Conservation (phyloP, 2,888 invertebrate species). For the Himalopsyche japonica region DNA sequence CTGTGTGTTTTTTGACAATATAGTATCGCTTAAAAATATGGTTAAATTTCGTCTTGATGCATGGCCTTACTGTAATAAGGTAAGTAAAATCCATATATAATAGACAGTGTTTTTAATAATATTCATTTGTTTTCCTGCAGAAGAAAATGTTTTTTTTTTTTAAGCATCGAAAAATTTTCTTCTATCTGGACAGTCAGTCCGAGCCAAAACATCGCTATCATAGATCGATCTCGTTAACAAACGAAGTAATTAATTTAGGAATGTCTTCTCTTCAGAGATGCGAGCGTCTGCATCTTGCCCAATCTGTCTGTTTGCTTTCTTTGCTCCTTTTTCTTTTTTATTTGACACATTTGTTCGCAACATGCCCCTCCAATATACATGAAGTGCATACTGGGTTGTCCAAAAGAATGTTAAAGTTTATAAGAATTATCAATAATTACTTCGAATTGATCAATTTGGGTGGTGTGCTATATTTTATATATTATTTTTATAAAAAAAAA, state of each 20-base stretch:
- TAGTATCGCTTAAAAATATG: too few species aligned
- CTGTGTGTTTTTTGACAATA: too few species aligned
- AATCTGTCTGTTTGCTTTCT: not conserved
- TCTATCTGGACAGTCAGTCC: not conserved
- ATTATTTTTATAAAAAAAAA: too few species aligned
- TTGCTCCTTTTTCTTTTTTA: constrained; percentile 21
- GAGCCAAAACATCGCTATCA: not conserved
- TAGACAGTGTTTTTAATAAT: too few species aligned
- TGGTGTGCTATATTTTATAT: too few species aligned
- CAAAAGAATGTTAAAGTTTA: not conserved
- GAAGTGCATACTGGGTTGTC: not conserved
- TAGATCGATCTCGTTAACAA: constrained; percentile 21
- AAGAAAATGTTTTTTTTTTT: too few species aligned
- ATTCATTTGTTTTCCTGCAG: too few species aligned
- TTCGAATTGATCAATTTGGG: not conserved
- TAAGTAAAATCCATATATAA: too few species aligned
- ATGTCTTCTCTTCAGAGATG: constrained; percentile 6
- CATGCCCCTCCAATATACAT: not conserved
- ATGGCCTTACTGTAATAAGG: too few species aligned
- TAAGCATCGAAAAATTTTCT: not conserved
- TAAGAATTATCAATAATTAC: too few species aligned
- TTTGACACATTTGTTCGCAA: constrained; percentile 37
- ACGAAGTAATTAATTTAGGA: constrained; percentile 39
- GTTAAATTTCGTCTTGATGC: too few species aligned
- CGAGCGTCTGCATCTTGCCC: not conserved